phyloP scores from a whole-genome alignment of 2,888 invertebrate genomes.

The Lottia gigantea region DNA sequence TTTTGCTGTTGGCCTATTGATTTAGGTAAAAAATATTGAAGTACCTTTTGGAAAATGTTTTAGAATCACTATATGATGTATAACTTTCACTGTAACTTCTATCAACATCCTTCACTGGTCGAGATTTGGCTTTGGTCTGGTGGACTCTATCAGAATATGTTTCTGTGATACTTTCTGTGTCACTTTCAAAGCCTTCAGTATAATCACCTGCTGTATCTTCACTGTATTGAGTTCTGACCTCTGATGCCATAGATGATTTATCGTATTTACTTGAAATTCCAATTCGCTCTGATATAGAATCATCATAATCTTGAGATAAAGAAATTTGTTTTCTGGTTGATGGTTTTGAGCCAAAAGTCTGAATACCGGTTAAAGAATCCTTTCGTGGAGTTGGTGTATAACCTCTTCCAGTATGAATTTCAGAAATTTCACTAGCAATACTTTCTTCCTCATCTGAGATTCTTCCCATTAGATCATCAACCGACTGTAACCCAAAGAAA shows the following conservation, averaged over 20 bases:
- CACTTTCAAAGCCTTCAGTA: conserved; percentile 48
- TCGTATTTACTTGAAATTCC: conserved; percentile 30
- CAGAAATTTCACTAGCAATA: conserved; percentile 43
- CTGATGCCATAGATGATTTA: conserved; percentile 37
- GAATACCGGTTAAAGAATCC: conserved; percentile 41
- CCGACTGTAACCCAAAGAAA: conserved; percentile 59
- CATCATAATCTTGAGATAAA: conserved; percentile 59
- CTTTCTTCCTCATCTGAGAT: conserved; percentile 32
- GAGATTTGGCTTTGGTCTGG: conserved; percentile 16
- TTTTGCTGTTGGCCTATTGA: too few relatives aligned
- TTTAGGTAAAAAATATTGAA: too few relatives aligned
- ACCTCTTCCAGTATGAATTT: conserved; percentile 46
- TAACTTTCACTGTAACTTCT: conserved; percentile 32
- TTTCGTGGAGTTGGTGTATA: conserved; percentile 25
- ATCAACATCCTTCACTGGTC: conserved; percentile 16
- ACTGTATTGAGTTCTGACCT: conserved; percentile 42
- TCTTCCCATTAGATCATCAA: conserved; percentile 56
- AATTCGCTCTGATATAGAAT: conserved; percentile 47
- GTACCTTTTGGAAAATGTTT: conserved; percentile 26
- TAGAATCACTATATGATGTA: conserved; percentile 27
- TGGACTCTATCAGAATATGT: conserved; percentile 20
- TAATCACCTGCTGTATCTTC: conserved; percentile 46
- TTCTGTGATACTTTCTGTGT: conserved; percentile 31
- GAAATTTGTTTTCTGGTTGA: conserved; percentile 20
- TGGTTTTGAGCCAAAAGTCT: conserved; percentile 34